Evolutionary conservation across 2,113 vertebrate species (phyloP).

Genomic region (Phrynosoma blainvillii): DNA sequence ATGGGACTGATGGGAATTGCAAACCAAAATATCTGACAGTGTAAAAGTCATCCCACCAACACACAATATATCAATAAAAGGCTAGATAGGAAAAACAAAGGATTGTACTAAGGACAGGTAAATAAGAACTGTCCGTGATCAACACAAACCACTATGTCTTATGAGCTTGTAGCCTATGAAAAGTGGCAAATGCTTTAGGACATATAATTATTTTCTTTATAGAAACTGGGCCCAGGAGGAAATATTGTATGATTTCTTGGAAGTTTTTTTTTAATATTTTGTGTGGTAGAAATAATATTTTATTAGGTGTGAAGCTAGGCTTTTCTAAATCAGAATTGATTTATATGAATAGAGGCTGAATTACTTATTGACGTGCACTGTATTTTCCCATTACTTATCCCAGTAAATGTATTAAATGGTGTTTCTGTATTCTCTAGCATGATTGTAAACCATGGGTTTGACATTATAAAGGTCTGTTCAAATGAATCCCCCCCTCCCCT

Average conservation of each 20-base stretch:
- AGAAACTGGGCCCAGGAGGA: background rate
- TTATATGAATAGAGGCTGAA: background rate
- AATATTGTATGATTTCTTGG: fast-evolving
- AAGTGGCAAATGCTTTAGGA: background rate
- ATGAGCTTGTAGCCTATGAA: background rate
- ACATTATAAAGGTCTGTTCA: background rate
- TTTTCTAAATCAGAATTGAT: conserved; percentile 14
- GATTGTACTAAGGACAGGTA: background rate
- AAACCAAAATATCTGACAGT: too few species aligned
- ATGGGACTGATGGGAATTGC: too few species aligned
- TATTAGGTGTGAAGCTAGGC: conserved; percentile 24
- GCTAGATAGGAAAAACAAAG: background rate
- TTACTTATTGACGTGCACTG: background rate
- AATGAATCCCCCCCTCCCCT: background rate
- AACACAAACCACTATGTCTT: background rate
- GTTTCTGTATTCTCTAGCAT: background rate
- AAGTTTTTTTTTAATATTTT: conserved; percentile 22
- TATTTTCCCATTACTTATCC: conserved; percentile 11
- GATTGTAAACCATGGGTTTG: background rate
- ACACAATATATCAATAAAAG: too few species aligned
- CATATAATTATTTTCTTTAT: conserved; percentile 1
- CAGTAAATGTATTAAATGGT: background rate
- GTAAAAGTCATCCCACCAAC: too few species aligned
- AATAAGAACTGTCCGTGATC: background rate
- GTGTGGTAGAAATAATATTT: conserved; percentile 10